Conservation (phyloP, 2,797 vertebrate genomes). For the Alosa sapidissima region DNA sequence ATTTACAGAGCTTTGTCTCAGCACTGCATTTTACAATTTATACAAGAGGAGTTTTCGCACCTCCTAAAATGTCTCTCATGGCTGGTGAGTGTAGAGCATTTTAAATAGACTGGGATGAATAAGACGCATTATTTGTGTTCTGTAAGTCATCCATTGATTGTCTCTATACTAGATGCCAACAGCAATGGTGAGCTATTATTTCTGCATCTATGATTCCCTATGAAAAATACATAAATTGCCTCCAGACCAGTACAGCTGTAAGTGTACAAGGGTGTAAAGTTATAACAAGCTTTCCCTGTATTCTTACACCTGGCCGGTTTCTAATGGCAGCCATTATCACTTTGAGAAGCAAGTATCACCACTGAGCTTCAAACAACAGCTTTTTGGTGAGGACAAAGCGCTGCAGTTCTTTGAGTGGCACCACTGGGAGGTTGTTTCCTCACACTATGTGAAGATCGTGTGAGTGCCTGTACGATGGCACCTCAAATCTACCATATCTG, state of each 20-base stretch:
- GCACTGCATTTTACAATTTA: neutral
- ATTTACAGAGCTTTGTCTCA: neutral
- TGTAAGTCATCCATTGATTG: neutral
- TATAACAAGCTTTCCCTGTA: neutral
- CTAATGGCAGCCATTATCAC: neutral
- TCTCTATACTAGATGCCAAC: neutral
- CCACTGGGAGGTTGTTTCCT: neutral
- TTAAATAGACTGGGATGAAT: conserved; percentile 3
- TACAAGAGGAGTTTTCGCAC: neutral
- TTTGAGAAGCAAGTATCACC: neutral
- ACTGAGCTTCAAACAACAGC: neutral
- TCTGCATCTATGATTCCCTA: neutral
- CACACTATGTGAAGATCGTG: neutral
- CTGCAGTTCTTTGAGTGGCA: neutral
- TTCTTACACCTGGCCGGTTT: neutral
- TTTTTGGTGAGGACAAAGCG: neutral
- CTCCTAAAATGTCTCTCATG: neutral
- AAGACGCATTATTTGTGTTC: neutral
- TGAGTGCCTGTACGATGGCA: neutral
- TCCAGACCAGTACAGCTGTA: neutral
- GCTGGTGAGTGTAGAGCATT: neutral
- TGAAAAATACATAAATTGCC: neutral
- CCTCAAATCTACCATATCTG: neutral
- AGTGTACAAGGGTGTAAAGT: neutral
- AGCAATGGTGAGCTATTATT: neutral